Evolutionary conservation across 1,140 invertebrate species (phyloP).

Genomic region (Triops cancriformis): DNA sequence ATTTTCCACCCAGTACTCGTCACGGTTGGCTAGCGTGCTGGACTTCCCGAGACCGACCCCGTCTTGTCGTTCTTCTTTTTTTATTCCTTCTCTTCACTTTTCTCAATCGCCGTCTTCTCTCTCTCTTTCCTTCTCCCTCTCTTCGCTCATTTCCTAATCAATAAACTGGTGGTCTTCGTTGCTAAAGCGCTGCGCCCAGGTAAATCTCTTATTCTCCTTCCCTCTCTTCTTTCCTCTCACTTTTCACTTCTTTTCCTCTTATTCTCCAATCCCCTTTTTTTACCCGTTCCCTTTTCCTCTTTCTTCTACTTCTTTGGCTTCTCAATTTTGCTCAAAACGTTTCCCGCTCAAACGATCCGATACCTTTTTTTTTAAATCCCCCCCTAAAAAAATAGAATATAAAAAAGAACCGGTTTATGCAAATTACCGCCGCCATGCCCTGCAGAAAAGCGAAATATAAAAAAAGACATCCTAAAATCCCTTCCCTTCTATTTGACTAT

Average conservation of each 20-base stretch:
- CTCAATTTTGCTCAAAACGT: not conserved
- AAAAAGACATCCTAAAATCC: not conserved
- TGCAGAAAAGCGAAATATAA: not conserved
- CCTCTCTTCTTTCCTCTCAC: not conserved
- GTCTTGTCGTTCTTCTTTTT: constrained; percentile 9
- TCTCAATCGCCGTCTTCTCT: constrained; percentile 10
- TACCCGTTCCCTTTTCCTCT: not conserved
- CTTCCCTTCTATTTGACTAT: constrained; percentile 3
- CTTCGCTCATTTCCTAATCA: constrained; percentile 15
- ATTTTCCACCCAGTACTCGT: not conserved
- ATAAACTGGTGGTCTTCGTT: constrained; percentile 14
- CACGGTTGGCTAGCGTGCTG: constrained; percentile 8
- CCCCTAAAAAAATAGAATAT: not conserved
- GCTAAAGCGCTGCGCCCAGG: not conserved
- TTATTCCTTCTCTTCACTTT: not conserved
- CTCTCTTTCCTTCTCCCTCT: not conserved
- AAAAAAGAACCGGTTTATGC: constrained; percentile 16
- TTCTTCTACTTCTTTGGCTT: not conserved
- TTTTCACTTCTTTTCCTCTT: not conserved
- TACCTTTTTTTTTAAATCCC: too few relatives aligned
- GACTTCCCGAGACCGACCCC: not conserved
- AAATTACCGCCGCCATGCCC: not conserved
- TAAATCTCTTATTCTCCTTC: not conserved
- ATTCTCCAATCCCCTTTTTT: not conserved
- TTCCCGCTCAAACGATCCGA: not conserved